Evolutionary conservation across 2,113 vertebrate genomes (phyloP), one percentile per base, ranked within the genome.

Genomic region (Ceuthmochares aereus): DNA sequence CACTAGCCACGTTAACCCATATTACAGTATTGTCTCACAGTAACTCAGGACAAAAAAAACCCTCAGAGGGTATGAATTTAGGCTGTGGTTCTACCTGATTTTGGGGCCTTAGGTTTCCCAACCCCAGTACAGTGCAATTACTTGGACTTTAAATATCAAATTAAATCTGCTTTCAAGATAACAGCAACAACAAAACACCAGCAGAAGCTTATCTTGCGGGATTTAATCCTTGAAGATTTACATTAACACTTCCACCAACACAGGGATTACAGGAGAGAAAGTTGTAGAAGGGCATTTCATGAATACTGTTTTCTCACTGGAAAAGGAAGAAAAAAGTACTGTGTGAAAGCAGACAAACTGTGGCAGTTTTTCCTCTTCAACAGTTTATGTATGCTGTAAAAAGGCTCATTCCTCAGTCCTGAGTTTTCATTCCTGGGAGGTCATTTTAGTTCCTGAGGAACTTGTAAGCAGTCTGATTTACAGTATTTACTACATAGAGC

Each of bases 181-280:
- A 27, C 7, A 67, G 62, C 12, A 34, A 13, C 5, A 27, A 62
- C 42, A 40, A 40, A 40, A 40, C 29, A 80, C 11, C 37, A 68
- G 29, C 58, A 85, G 40, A 62, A 52, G 32, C 6, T 88, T 90
- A 45, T 90, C 34, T 77, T 66, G 36, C 22, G 36, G 11, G 23
- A 86, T 7, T 37, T 92, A 97, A 92, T 89, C 73, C 37, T 58
- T 62, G 34, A 45, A 84, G 22, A 56, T 74, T 95, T 89, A 79
- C 32, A 79, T 45, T 45, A 91, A 81, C 30, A 86, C 52, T 86
- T 78, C 49, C 42, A 82, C 68, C n/a, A 82, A 54, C 1, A 68
- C 11, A 58, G 25, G 62, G 87, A 96, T 93, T 86, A 81, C 14
- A 62, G 60, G 27, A 84, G 49, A 73, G n/a, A 92, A 96, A 92